Conservation (phyloP, 2,797 vertebrate species). For the Lacerta bilineata region DNA sequence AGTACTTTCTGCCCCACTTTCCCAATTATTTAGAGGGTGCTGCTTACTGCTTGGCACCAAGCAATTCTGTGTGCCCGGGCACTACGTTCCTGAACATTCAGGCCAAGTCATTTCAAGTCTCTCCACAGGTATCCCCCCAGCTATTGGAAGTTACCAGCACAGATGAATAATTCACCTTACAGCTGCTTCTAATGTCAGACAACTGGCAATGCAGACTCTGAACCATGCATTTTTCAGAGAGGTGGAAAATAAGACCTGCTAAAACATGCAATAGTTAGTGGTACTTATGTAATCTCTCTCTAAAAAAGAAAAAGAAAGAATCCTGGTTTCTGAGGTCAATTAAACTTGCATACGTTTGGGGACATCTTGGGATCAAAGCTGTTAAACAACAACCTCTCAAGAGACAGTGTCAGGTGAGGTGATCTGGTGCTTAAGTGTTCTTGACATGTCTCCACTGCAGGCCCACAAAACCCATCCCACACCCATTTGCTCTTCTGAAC, state of each 20-base stretch:
- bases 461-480: not conserved
- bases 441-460: not conserved
- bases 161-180: conserved; percentile 27
- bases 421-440: not conserved
- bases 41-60: conserved; percentile 4
- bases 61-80: not conserved
- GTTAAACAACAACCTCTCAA: not conserved
- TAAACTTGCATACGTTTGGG: not conserved
- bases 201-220: conserved; percentile 21
- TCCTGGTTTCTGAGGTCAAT: not conserved
- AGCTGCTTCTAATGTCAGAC: conserved; percentile 26
- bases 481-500: not conserved
- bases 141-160: not conserved
- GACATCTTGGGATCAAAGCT: not conserved
- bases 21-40: conserved; percentile 36
- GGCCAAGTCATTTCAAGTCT: conserved; percentile 19
- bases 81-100: conserved; percentile 29
- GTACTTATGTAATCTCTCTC: conserved; percentile 12
- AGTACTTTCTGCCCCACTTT: not conserved
- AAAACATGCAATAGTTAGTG: not conserved
- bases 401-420: not conserved
- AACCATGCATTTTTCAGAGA: conserved; percentile 14
- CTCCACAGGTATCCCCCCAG: not conserved
- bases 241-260: conserved; percentile 3
- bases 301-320: not conserved